Percentiles rank a stretch among this genome's conserved stretches.
Evolutionary conservation across 2,797 vertebrate genomes (phyloP).

Genomic region (Moxostoma hubbsi): DNA sequence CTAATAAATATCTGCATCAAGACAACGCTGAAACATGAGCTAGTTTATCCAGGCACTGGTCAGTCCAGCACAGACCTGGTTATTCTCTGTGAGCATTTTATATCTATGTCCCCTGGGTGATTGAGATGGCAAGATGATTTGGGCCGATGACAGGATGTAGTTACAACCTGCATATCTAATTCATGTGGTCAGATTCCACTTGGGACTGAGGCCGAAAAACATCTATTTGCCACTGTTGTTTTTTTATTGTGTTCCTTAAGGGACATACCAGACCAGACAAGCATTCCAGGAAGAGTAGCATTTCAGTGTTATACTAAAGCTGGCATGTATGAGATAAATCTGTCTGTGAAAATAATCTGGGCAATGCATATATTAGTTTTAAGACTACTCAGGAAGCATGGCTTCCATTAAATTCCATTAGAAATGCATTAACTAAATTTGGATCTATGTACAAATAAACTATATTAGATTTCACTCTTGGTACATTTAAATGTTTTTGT

Average conservation of each 20-base stretch:
- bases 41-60: slow-evolving; percentile 70
- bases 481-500: too few relatives aligned
- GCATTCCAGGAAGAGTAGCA: too few relatives aligned
- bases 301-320: too few relatives aligned
- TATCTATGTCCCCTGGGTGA: slow-evolving; percentile 55
- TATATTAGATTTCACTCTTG: too few relatives aligned
- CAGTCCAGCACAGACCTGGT: slow-evolving; percentile 65
- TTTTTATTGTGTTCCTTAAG: slow-evolving; percentile 61
- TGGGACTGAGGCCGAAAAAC: slow-evolving; percentile 71
- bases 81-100: slow-evolving; percentile 58
- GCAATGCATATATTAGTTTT: too few relatives aligned
- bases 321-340: too few relatives aligned
- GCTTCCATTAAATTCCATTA: too few relatives aligned
- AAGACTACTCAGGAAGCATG: too few relatives aligned
- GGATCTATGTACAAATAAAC: too few relatives aligned
- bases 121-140: slow-evolving; percentile 57
- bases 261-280: too few relatives aligned
- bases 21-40: slow-evolving; percentile 65
- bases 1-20: slow-evolving; percentile 72
- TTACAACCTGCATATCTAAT: slow-evolving; percentile 77
- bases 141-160: slow-evolving; percentile 68
- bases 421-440: too few relatives aligned
- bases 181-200: slow-evolving; percentile 70
- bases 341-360: too few relatives aligned
- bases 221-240: slow-evolving; percentile 64